Evolutionary conservation across 2,113 vertebrate species (phyloP).

Genomic region (Formicarius rufipectus): DNA sequence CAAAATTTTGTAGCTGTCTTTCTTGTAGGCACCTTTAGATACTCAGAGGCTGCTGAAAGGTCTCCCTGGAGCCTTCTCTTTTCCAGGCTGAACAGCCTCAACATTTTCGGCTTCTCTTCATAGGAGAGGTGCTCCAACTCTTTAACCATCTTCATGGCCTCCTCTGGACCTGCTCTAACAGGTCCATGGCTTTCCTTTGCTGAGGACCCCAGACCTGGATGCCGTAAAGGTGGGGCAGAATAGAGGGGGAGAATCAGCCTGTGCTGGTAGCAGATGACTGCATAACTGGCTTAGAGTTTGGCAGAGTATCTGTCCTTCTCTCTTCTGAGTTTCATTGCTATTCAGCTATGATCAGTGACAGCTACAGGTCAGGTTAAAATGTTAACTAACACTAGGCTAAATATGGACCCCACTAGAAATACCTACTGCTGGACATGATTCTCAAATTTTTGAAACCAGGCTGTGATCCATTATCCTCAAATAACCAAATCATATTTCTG

Average conservation of each 20-base stretch:
- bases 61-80: neutral
- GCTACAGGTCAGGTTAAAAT: neutral
- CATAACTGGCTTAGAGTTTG: neutral
- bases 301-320: neutral
- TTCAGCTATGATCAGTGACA: neutral
- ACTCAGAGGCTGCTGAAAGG: neutral
- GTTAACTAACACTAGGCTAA: neutral
- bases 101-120: neutral
- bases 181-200: neutral
- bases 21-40: neutral
- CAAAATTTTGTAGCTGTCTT: neutral
- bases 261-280: neutral
- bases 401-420: neutral
- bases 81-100: neutral
- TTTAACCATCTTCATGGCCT: neutral
- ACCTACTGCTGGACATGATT: neutral
- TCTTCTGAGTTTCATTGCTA: neutral
- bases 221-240: neutral
- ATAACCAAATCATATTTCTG: neutral
- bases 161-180: neutral
- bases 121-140: neutral
- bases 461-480: neutral
- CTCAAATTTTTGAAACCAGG: neutral
- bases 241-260: neutral
- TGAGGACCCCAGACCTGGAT: neutral